Evolutionary conservation across 2,888 invertebrate genomes (phyloP), one percentile per base, ranked within the genome.

Genomic region (Theretra japonica): DNA sequence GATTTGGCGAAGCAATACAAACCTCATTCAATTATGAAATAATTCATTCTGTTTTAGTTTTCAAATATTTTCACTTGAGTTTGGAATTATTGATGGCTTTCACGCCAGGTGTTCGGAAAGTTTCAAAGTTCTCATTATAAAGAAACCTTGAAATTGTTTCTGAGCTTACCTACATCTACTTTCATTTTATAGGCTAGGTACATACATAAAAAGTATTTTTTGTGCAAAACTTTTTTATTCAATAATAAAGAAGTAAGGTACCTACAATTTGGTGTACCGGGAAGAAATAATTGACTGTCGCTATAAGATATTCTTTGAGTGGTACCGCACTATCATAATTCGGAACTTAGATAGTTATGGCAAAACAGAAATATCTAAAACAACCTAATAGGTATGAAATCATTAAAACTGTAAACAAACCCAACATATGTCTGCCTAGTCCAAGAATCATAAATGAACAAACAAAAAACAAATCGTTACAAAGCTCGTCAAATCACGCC

Each of bases 401-500:
- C 3, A 41, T 41, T 41, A 11, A 11, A 41, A 41, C 1, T 41
- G 41, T 41, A 41, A 11, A 41, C 11, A 41, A 3, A 11, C 41
- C 11, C 11, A 11, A 1, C 3, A 15, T 41, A 41, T 41, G 15
- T 15, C 11, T 8, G 1, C 15, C 11, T 15, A 41, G 11, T 8
- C 7, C 33, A 33, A 33, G 33, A 33, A 41, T 15, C 2, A 41
- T 41, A 41, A 41, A 41, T 41, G 3, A 11, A 11, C n/a, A 30
- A 69, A 41, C 23, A 30, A 41, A 21, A 62, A 58, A 41, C 25
- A 53, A 41, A 41, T 33, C 33, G 69, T 72, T 59, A 72, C 74
- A 73, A 21, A 70, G 48, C 59, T 30, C 57, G 72, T 71, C 75
- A 73, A 76, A 75, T 50, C 65, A 73, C 58, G 71, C 74, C 83